Conservation (phyloP, 2,113 vertebrate species). For the Passer domesticus region DNA sequence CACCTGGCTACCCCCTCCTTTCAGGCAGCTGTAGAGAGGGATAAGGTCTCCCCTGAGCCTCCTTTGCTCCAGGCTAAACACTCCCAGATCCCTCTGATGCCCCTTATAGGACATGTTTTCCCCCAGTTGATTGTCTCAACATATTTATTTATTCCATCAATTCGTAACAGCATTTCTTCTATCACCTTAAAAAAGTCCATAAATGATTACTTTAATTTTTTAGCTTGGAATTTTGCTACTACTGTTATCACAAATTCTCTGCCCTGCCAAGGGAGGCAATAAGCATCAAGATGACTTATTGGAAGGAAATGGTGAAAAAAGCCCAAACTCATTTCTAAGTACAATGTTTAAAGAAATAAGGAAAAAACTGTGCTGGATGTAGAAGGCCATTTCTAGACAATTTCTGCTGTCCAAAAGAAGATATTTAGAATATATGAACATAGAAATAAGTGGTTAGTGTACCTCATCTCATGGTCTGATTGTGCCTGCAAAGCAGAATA, state of each 20-base stretch:
- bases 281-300: neutral
- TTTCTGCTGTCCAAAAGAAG: neutral
- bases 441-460: too few species aligned
- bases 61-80: neutral
- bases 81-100: rapidly evolving
- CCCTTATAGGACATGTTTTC: neutral
- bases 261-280: neutral
- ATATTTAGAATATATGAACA: neutral
- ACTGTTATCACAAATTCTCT: neutral
- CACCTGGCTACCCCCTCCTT: neutral
- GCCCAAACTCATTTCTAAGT: neutral
- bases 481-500: neutral
- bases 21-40: neutral
- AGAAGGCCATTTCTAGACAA: neutral
- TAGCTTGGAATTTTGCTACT: neutral
- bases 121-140: neutral
- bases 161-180: neutral
- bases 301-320: neutral
- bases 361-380: neutral
- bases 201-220: neutral
- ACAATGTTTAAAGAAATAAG: neutral
- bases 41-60: neutral
- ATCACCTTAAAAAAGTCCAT: neutral
- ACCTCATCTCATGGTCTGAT: neutral
- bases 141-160: neutral